Evolutionary conservation across 2,888 invertebrate genomes (phyloP).

Genomic region (Piscicola geometra): DNA sequence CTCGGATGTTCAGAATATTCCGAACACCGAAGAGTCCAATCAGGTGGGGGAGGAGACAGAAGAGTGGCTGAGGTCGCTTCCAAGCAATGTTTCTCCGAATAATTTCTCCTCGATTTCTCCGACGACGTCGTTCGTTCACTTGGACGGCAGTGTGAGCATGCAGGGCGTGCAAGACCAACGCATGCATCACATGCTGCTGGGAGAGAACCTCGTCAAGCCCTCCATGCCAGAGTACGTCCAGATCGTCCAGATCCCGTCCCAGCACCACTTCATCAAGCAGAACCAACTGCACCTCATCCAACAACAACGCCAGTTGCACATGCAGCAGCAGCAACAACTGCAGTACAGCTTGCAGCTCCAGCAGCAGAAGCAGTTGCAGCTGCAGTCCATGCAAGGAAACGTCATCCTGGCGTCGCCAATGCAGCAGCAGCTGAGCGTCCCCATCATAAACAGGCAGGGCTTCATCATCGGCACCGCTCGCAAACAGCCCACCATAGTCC

Average conservation of each 20-base stretch:
- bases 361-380: slow-evolving; percentile 9
- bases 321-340: slow-evolving; percentile 12
- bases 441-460: not conserved
- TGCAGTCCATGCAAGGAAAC: not conserved
- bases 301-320: slow-evolving; percentile 11
- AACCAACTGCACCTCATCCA: not conserved
- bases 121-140: no score
- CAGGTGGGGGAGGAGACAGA: no score
- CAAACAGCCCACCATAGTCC: not conserved
- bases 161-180: not conserved
- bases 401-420: not conserved
- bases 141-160: not conserved
- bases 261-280: not conserved
- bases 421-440: not conserved
- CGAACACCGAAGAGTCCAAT: no score
- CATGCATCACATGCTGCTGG: slow-evolving; percentile 8
- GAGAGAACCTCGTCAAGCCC: not conserved
- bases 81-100: no score
- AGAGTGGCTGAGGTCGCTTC: no score
- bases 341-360: not conserved
- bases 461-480: not conserved
- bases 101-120: no score
- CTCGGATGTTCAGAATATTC: no score
- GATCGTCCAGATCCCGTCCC: slow-evolving; percentile 29
- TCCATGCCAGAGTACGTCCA: slow-evolving; percentile 31